Evolutionary conservation across 2,797 vertebrate species (phyloP).

Genomic region (Peromyscus melanophrys): DNA sequence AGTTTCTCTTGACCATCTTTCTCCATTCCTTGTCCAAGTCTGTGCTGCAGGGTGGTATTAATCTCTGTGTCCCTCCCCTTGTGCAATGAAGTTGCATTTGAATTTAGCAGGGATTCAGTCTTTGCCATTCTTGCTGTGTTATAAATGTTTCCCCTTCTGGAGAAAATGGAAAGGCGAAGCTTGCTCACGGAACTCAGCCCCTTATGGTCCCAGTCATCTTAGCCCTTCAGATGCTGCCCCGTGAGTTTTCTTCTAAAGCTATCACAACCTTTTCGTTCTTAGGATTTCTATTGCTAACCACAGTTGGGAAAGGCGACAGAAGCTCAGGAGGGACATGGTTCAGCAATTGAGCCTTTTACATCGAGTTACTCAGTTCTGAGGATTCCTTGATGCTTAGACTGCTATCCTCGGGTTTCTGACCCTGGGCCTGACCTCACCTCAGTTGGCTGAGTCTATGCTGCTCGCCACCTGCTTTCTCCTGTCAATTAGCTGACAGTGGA

Average conservation of each 20-base stretch:
- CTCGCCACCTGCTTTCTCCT: constrained; percentile 82
- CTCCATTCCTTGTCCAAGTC: background rate
- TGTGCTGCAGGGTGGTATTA: background rate
- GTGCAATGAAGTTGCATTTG: background rate
- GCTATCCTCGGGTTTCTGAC: constrained; percentile 61
- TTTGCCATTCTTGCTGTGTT: background rate
- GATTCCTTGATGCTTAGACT: constrained; percentile 56
- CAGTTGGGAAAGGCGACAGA: background rate
- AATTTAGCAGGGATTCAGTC: constrained; percentile 50
- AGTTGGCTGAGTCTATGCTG: constrained; percentile 15
- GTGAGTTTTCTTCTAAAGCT: background rate
- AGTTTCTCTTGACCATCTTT: background rate
- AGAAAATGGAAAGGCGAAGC: background rate
- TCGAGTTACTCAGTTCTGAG: constrained; percentile 33
- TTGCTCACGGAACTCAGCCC: background rate
- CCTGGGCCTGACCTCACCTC: constrained; percentile 62
- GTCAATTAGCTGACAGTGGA: constrained; percentile 77
- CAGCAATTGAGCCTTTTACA: background rate
- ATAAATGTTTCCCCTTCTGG: background rate
- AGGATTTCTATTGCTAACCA: background rate
- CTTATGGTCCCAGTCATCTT: background rate
- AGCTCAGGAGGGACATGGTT: background rate
- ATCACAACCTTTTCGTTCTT: background rate
- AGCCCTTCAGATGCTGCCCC: background rate
- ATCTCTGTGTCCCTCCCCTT: background rate